Evolutionary conservation across 2,888 invertebrate species (phyloP).

Genomic region (Meiosimyza platycephala): DNA sequence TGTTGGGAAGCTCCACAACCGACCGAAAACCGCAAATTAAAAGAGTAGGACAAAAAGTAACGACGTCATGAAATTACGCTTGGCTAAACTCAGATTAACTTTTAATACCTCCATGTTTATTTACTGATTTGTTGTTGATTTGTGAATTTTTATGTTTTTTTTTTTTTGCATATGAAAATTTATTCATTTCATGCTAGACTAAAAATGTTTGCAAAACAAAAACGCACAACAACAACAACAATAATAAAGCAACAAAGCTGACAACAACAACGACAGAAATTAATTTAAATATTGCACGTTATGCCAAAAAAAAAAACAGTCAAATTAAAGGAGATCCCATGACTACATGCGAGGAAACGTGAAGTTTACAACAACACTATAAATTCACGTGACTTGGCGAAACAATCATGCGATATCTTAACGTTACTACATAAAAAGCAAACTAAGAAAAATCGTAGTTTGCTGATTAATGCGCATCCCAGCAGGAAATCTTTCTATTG

Average conservation of each 20-base stretch:
- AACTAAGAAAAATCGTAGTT: no score
- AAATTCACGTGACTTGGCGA: no score
- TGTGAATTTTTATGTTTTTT: not conserved
- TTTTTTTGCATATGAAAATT: not conserved
- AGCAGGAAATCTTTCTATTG: no score
- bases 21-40: not conserved
- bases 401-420: no score
- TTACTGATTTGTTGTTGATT: not conserved
- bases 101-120: not conserved
- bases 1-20: not conserved
- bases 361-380: no score
- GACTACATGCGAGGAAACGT: no score
- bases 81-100: not conserved
- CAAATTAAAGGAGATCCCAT: no score
- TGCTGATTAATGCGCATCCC: no score
- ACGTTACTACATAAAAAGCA: no score
- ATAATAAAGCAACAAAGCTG: not conserved
- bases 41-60: not conserved
- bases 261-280: conserved; percentile 1
- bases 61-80: not conserved
- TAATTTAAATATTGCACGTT: not conserved
- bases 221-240: not conserved
- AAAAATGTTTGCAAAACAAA: not conserved
- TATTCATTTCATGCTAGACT: not conserved
- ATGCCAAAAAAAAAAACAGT: no score